Percentiles rank a stretch among this genome's conserved stretches.
Conservation (phyloP, 2,113 vertebrate genomes). For the Origma solitaria region DNA sequence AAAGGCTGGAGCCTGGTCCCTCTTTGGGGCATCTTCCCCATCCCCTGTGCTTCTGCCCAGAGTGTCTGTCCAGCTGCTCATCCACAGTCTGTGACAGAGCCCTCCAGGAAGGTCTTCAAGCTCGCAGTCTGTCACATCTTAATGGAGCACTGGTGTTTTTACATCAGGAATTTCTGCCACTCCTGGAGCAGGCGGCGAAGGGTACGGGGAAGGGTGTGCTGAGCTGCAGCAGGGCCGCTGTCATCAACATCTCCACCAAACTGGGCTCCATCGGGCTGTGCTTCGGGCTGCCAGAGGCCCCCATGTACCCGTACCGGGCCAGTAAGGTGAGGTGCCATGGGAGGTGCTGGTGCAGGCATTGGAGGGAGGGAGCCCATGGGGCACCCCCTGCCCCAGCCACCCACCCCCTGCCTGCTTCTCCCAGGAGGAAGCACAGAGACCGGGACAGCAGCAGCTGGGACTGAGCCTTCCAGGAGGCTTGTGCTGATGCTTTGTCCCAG, state of each 20-base stretch:
- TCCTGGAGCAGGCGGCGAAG: neutral
- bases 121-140: accelerated
- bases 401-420: neutral
- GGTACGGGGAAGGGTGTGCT: accelerated
- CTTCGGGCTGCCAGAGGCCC: neutral
- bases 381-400: neutral
- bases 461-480: neutral
- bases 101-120: neutral
- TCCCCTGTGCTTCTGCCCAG: neutral
- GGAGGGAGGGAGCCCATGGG: neutral
- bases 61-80: neutral
- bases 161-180: conserved; percentile 9
- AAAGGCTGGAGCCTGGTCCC: neutral
- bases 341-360: neutral
- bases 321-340: conserved; percentile 36
- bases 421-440: neutral
- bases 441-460: accelerated
- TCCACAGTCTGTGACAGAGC: neutral
- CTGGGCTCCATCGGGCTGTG: conserved; percentile 22
- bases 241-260: conserved; percentile 40
- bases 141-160: accelerated
- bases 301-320: conserved; percentile 14
- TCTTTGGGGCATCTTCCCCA: neutral
- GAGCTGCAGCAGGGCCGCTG: neutral
- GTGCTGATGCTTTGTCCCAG: neutral